Conservation (phyloP, 2,888 invertebrate genomes). For the Odontomyia ornata region DNA sequence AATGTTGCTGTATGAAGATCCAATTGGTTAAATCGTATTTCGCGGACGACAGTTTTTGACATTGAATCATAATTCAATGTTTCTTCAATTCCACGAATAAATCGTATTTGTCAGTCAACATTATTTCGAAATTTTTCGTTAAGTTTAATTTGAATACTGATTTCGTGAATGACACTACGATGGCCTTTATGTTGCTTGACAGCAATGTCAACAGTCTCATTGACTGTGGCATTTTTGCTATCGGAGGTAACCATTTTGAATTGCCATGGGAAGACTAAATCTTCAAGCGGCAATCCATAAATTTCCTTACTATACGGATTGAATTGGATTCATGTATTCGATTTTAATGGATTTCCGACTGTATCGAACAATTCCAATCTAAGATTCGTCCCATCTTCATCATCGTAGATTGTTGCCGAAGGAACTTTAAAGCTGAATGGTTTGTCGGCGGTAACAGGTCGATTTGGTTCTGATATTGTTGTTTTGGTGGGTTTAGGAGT, state of each 20-base stretch:
- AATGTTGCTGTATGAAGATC: no score
- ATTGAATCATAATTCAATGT: no score
- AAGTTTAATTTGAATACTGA: constrained; percentile 76
- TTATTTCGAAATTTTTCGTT: no score
- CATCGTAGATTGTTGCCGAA: constrained; percentile 81
- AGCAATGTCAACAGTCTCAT: constrained; percentile 77
- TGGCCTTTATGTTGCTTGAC: constrained; percentile 84
- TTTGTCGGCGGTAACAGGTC: constrained; percentile 83
- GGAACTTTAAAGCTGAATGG: constrained; percentile 81
- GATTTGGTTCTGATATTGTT: no score
- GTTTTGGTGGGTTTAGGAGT: no score
- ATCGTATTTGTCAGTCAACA: no score
- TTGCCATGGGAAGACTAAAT: constrained; percentile 82
- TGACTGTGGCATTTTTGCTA: no score
- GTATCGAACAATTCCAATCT: constrained; percentile 75
- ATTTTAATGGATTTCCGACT: no score
- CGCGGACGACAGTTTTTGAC: no score
- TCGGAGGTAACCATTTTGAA: no score
- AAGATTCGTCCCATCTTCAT: constrained; percentile 81
- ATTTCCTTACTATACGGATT: constrained; percentile 74
- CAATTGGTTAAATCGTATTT: no score
- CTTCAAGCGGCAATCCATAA: constrained; percentile 85
- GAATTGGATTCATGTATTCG: constrained; percentile 89
- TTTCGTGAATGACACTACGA: constrained; percentile 84
- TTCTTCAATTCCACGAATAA: no score